These are phyloP conservation scores for Percopsis omiscomaycus DNA, from an alignment of 2,797 vertebrate genomes.

Conservation along the genomic window DNA sequence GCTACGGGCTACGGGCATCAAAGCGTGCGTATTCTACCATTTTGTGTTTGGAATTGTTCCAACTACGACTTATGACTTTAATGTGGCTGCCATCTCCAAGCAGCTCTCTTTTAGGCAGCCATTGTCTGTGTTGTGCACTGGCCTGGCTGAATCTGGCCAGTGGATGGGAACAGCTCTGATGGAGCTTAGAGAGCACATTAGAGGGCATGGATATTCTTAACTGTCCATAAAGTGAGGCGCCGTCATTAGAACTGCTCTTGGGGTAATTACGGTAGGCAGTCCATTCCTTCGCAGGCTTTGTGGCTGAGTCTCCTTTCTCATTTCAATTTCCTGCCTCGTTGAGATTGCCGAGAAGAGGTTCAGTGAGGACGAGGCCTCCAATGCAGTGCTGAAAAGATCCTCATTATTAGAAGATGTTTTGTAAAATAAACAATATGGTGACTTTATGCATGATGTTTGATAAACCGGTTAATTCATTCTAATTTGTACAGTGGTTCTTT, in stretches of 20 bases:
- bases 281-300: constrained; percentile 56
- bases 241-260: constrained; percentile 66
- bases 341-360: constrained; percentile 58
- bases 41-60: no score
- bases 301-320: constrained; percentile 55
- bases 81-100: constrained; percentile 40
- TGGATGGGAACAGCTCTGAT: constrained; percentile 58
- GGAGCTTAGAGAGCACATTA: constrained; percentile 62
- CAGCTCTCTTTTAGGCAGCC: constrained; percentile 50
- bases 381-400: constrained; percentile 36
- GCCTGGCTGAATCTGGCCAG: constrained; percentile 55
- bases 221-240: constrained; percentile 64
- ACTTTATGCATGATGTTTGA: neutral
- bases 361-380: constrained; percentile 24
- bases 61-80: neutral
- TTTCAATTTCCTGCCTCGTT: constrained; percentile 77
- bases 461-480: constrained; percentile 5
- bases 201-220: constrained; percentile 63
- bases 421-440: neutral
- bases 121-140: constrained; percentile 39
- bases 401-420: constrained; percentile 67
- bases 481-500: constrained; percentile 20
- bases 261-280: constrained; percentile 70
- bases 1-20: no score
- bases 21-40: no score